Base-by-base conservation (phyloP, 2,888 invertebrate genomes). In the Drosophila atroscutellata region DNA sequence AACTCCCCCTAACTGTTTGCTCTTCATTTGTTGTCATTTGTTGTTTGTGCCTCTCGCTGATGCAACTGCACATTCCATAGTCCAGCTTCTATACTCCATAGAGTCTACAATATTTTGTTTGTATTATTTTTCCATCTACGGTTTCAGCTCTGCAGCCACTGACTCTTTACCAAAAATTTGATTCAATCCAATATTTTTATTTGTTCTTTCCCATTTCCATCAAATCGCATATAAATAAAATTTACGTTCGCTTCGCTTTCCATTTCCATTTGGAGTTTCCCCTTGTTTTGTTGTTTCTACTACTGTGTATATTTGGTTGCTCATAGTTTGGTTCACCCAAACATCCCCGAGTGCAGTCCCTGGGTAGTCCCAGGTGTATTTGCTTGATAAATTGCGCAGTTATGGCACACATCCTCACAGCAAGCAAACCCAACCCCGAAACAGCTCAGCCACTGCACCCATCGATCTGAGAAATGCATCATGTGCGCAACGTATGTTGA, bases 311-410 rank as follows among this genome's bases (percentile, higher is more conserved):
- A n/a, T 51, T 66, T 58, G 62, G 66, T 30, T 37, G 69, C 65
- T 71, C 65, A 45, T 63, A 51, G 60, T 66, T 59, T 68, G 67
- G 62, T 54, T 74, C 69, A 72, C 70, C 75, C 67, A 80, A 83
- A 82, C 86, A 86, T 74, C 86, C 84, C 86, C 68, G 77, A 51
- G 61, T 79, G 68, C 74, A 71, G 47, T 59, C 66, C 47, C 39
- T 42, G 75, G 37, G 47, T 52, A 60, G 80, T 87, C 86, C 86
- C 86, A 86, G 86, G 86, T 86, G 86, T 81, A 86, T 87, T 83
- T 78, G 74, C 67, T 77, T 86, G 86, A 86, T 83, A 83, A 83
- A 86, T 86, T 86, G 86, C 86, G 77, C 77, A 83, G 88, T 86
- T 86, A 80, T 73, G 71, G 85, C 83, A 71, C 62, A 72, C 61